Evolutionary conservation across 2,113 vertebrate species (phyloP).

Genomic region (Pipra filicauda): DNA sequence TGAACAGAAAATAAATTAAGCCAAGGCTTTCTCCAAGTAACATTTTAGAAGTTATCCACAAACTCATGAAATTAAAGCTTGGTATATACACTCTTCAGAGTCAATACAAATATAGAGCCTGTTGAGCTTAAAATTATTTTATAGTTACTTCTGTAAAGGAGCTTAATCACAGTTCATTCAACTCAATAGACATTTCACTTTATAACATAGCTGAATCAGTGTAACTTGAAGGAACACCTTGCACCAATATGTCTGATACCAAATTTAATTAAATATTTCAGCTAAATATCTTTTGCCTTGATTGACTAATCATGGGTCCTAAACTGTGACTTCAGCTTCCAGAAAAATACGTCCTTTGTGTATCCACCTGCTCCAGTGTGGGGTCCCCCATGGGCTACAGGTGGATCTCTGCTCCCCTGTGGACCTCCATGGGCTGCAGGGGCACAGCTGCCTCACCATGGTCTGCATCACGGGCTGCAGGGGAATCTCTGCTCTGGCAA

Average conservation of each 20-base stretch:
- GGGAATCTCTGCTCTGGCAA: not conserved
- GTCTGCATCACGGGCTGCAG: fast-evolving
- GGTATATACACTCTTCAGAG: not conserved
- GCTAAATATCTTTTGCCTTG: not conserved
- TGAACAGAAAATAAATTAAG: not conserved
- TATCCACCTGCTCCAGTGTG: not conserved
- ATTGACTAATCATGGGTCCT: not conserved
- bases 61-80: not conserved
- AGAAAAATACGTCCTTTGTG: not conserved
- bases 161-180: not conserved
- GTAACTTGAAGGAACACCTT: not conserved
- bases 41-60: not conserved
- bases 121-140: not conserved
- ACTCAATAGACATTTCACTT: not conserved
- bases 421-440: not conserved
- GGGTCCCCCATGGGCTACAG: not conserved
- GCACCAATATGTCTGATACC: not conserved
- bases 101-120: not conserved
- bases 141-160: not conserved
- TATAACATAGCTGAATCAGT: not conserved
- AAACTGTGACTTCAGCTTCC: not conserved
- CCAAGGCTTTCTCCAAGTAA: not conserved
- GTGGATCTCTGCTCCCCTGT: not conserved
- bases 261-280: not conserved
- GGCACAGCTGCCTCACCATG: not conserved